Evolutionary conservation across 1,140 invertebrate species (phyloP).

Genomic region (Drosophila mayri): DNA sequence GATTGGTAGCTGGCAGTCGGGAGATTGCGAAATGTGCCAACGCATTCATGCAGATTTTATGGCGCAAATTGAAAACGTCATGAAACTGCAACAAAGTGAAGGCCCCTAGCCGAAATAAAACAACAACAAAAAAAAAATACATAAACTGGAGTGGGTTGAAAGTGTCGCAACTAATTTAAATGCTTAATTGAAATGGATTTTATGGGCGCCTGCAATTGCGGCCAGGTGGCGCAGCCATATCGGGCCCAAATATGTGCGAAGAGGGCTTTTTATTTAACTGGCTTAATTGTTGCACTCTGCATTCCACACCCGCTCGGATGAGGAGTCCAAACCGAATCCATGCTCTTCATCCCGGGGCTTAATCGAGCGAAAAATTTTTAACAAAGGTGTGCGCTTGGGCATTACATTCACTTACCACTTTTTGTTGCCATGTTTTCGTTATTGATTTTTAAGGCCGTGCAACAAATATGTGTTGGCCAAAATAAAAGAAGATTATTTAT

Average conservation of each 20-base stretch:
- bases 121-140: background rate
- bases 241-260: slow-evolving; percentile 75
- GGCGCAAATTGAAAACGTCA: slow-evolving; percentile 82
- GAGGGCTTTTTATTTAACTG: slow-evolving; percentile 79
- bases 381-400: slow-evolving; percentile 24
- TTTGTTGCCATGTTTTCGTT: slow-evolving; percentile 46
- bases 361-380: slow-evolving; percentile 75
- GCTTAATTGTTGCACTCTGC: slow-evolving; percentile 71
- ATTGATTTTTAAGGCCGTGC: slow-evolving; percentile 66
- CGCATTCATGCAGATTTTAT: slow-evolving; percentile 84
- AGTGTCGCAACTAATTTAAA: slow-evolving; percentile 84
- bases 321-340: slow-evolving; percentile 3
- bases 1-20: slow-evolving; percentile 1
- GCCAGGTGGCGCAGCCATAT: slow-evolving; percentile 60
- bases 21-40: slow-evolving; percentile 44
- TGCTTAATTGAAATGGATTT: slow-evolving; percentile 84
- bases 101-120: slow-evolving; percentile 11
- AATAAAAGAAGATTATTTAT: slow-evolving; percentile 57
- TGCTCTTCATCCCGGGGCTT: slow-evolving; percentile 37
- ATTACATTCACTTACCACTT: slow-evolving; percentile 26
- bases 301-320: background rate
- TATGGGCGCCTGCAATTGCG: slow-evolving; percentile 72
- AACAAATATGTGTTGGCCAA: slow-evolving; percentile 43
- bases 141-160: slow-evolving; percentile 36
- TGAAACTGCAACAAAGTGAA: slow-evolving; percentile 77